Evolutionary conservation across 1,140 invertebrate genomes (phyloP).

Genomic region (Drosophila melanogaster): Release_6_plus_ISO1_MT NC_004354.4:7868001-7868500

Average conservation of each 20-base stretch:
- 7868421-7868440: slow-evolving; percentile 41
- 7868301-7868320: neutral
- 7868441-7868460: slow-evolving; percentile 72
- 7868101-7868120: slow-evolving; percentile 12
- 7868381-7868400: neutral
- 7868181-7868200: no score
- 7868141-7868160: neutral
- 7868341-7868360: slow-evolving; percentile 32
- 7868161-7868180: slow-evolving; percentile 8
- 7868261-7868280: slow-evolving; percentile 50
- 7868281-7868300: slow-evolving; percentile 22
- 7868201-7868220: slow-evolving; percentile 47
- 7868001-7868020: slow-evolving; percentile 30
- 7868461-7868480: slow-evolving; percentile 51
- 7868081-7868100: slow-evolving; percentile 1
- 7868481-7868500: slow-evolving; percentile 4
- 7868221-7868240: slow-evolving; percentile 57
- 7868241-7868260: slow-evolving; percentile 64
- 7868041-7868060: neutral
- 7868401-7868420: neutral
- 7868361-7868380: slow-evolving; percentile 35
- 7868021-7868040: neutral
- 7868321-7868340: neutral
- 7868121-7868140: slow-evolving; percentile 6
- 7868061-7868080: slow-evolving; percentile 5